Conservation (phyloP, 1,140 invertebrate species). For the Trachymyrmex cornetzi region DNA sequence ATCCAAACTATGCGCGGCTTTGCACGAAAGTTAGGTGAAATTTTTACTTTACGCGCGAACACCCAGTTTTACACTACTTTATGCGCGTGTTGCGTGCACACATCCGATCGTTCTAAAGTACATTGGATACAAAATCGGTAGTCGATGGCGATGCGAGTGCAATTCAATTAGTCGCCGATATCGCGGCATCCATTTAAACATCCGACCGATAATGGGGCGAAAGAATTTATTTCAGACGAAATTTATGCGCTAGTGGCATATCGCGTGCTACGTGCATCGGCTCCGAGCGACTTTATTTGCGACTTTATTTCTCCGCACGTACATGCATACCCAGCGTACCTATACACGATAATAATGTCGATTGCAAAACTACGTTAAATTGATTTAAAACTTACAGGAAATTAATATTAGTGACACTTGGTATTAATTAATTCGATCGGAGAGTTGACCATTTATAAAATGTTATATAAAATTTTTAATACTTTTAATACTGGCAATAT, state of each 20-base stretch:
- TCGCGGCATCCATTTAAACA: slow-evolving; percentile 56
- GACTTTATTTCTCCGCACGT: slow-evolving; percentile 22
- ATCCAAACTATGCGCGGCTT: slow-evolving; percentile 8
- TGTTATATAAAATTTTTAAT: not conserved
- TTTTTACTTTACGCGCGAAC: slow-evolving; percentile 47
- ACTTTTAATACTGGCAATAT: not conserved
- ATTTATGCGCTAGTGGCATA: slow-evolving; percentile 45
- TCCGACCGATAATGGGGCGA: slow-evolving; percentile 56
- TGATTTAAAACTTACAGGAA: slow-evolving; percentile 24
- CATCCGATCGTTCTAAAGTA: slow-evolving; percentile 38
- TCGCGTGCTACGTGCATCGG: slow-evolving; percentile 19
- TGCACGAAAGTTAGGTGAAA: slow-evolving; percentile 3
- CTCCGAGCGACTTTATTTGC: slow-evolving; percentile 1
- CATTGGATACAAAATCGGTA: slow-evolving; percentile 17
- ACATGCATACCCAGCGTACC: not conserved
- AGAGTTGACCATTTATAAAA: not conserved
- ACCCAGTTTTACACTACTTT: not conserved
- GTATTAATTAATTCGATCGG: not conserved
- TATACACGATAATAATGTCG: not conserved
- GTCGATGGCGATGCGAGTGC: slow-evolving; percentile 42
- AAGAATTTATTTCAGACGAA: slow-evolving; percentile 52
- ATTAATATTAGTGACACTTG: slow-evolving; percentile 2
- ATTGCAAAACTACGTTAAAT: not conserved
- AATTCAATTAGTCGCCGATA: slow-evolving; percentile 60
- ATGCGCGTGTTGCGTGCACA: slow-evolving; percentile 4